phyloP scores from a whole-genome alignment of 2,797 vertebrate species.

The Cynopterus sphinx region DNA sequence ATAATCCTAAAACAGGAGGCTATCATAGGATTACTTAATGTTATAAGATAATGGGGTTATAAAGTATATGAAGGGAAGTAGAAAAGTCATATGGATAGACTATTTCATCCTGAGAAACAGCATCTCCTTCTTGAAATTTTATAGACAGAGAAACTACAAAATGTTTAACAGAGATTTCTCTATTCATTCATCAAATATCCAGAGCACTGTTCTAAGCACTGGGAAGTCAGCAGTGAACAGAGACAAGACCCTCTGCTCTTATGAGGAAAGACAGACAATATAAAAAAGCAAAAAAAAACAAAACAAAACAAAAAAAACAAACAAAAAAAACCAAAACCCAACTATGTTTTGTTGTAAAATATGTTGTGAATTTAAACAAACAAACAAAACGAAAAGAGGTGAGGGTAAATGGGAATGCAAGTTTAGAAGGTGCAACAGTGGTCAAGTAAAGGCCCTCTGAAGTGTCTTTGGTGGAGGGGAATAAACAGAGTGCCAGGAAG shows the following conservation, averaged over 20 bases:
- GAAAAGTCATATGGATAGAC: not conserved
- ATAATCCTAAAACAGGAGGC: not conserved
- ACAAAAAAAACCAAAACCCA: not conserved
- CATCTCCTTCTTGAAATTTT: conserved; percentile 23
- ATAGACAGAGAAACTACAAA: not conserved
- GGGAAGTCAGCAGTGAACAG: not conserved
- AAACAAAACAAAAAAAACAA: no score
- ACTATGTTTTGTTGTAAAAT: not conserved
- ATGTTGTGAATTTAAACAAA: not conserved
- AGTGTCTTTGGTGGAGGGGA: not conserved
- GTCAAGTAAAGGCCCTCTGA: not conserved
- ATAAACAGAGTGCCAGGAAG: not conserved
- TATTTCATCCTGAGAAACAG: conserved; percentile 26
- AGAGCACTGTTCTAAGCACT: not conserved
- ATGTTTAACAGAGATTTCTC: conserved; percentile 31
- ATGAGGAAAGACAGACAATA: not conserved
- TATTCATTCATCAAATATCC: conserved; percentile 15
- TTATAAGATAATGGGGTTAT: not conserved
- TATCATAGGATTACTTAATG: not conserved
- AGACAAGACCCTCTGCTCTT: not conserved
- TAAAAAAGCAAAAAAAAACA: not conserved
- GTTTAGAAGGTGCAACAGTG: not conserved
- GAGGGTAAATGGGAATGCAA: not conserved
- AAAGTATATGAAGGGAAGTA: conserved; percentile 1
- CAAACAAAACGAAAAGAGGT: not conserved